Base-by-base conservation (phyloP, 2,113 vertebrate species). In the Malaclemys terrapin region DNA sequence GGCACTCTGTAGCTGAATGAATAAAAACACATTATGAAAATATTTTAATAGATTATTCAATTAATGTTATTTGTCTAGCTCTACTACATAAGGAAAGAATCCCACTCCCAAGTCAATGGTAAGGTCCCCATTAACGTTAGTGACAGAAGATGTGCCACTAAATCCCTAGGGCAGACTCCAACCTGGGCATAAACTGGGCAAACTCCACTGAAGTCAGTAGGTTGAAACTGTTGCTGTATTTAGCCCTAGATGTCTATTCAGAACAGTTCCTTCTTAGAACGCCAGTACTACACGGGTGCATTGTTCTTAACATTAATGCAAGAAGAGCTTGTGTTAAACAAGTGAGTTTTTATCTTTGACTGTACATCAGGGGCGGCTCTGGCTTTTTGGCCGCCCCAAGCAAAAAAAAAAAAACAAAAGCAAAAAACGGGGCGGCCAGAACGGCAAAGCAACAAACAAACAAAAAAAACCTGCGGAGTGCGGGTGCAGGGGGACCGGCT, bases 21-120 rank as follows among this genome's bases (percentile, higher is more conserved):
- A 93, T 87, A 92, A 95, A 90, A 96, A 45, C 42, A 79, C 84
- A 80, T 83, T 84, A 72, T 87, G 89, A 96, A 91, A 90, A 82
- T n/a, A 56, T 59, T 91, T 56, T 52, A 56, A 86, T 91, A 69
- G 72, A 91, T 91, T 86, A 85, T 76, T 85, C 85, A 83, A 22
- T 82, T 88, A 59, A 52, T 84, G 80, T 56, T 2, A 56, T 85
- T 92, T 91, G 82, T 65, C 69, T 89, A 52, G 42, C 53, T 81
- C 45, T 94, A 80, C 47, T 85, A 35, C 84, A 19, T 85, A 88
- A 87, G 82, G 90, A 89, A 29, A 89, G 76, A 88, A 92, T 92
- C 49, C 10, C 89, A 2, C 79, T 88, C 72, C 56, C 75, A 62
- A 91, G 78, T 19, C 25, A 75, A 31, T 8, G 3, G 57, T 85